Evolutionary conservation across 2,797 vertebrate species (phyloP), one percentile per base, ranked within the genome.

Genomic region (Myotis pilosus): DNA sequence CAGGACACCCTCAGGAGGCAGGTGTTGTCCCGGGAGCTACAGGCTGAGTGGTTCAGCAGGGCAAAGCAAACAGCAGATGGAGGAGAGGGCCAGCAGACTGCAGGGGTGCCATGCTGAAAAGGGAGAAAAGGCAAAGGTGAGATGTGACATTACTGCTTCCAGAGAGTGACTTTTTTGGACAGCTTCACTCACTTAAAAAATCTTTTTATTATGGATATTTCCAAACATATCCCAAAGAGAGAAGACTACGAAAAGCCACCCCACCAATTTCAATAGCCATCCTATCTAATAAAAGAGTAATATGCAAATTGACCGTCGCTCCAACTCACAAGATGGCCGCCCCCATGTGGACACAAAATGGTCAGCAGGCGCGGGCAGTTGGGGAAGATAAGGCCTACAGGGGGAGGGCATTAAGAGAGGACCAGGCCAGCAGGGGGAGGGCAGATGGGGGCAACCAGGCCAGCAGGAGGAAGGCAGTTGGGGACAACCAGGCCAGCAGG

Each of bases 81-180:
- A 2, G 55, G n/a, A 0, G 9, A 11, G 2, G 53, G 57, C 23
- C 1, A 0, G 49, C 3, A 0, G 41, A 60, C 5, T 0, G 20
- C 33, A 3, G 80, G 15, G 36, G 6, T 0, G 82, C 87, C 97
- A 95, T 96, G 93, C 98, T 98, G 90, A 2, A 74, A 69, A 66
- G 17, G 44, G 8, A 69, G 51, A 57, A 88, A 57, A 93, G 41
- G 15, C 36, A 53, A n/a, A 55, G 1, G 38, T 96, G 57, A 97
- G 90, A 64, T 3, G 30, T 6, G 60, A 25, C 0, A 13, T 12
- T n/a, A 33, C 15, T 71, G 55, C n/a, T 81, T 16, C 72, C 47
- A 33, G 28, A 84, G 75, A 79, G 53, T 22, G 20, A 47, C 55
- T 6, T 9, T 74, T 5, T 81, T n/a, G 28, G 36, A 53, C 16